phyloP scores from a whole-genome alignment of 2,113 vertebrate species.

The Rhinopithecus roxellana region DNA sequence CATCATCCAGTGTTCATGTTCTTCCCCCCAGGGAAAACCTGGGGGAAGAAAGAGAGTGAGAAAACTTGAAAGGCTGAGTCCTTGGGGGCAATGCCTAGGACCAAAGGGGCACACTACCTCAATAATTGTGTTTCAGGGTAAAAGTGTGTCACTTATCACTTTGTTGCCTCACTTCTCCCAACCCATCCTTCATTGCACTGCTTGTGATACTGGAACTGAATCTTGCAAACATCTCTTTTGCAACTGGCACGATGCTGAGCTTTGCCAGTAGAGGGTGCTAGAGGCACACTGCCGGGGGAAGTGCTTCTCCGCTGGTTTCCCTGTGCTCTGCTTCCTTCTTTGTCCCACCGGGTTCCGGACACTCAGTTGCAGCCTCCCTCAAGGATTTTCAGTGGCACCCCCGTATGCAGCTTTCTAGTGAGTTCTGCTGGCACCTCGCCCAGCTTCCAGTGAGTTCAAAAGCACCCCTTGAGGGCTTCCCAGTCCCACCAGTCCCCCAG shows the following conservation, averaged over 20 bases:
- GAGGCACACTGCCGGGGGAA: background rate
- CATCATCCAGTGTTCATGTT: background rate
- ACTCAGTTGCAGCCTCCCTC: rapidly evolving
- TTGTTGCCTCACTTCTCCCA: background rate
- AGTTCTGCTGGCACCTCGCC: background rate
- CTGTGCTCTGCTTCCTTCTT: background rate
- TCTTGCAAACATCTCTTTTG: background rate
- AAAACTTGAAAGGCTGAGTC: background rate
- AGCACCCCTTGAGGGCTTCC: background rate
- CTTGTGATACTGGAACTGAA: background rate
- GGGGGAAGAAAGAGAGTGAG: background rate
- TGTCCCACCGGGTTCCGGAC: rapidly evolving
- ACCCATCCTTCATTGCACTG: too few species aligned
- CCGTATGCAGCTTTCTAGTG: background rate
- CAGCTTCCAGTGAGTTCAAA: background rate
- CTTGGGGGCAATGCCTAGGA: background rate
- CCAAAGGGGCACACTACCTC: rapidly evolving
- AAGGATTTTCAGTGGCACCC: background rate
- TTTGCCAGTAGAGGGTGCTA: constrained; percentile 25
- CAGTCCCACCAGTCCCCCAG: background rate
- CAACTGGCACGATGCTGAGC: rapidly evolving
- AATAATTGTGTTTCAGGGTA: background rate
- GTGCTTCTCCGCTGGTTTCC: background rate
- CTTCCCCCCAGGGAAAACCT: background rate
- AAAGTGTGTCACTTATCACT: background rate